A percentile compares a stretch with the other conserved stretches of the same genome.
phyloP scores from a whole-genome alignment of 2,888 invertebrate species.

The Opisthograptis luteolata region DNA sequence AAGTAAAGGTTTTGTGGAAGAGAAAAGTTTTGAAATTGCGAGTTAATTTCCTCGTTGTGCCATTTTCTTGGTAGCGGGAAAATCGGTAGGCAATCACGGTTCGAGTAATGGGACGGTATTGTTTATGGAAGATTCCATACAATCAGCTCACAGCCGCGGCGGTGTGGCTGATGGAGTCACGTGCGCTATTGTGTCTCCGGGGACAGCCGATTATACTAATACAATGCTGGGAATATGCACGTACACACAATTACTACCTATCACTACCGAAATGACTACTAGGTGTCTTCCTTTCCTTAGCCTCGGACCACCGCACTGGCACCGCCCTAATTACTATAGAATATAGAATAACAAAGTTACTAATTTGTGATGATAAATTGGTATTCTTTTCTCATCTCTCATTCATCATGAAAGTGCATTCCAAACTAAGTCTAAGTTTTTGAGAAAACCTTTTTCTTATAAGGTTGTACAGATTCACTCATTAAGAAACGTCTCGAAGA shows the following conservation, averaged over 20 bases:
- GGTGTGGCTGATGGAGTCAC: slow-evolving; percentile 60
- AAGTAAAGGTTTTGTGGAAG: slow-evolving; percentile 57
- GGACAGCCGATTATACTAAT: slow-evolving; percentile 56
- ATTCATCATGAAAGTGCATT: too few species aligned
- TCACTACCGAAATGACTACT: slow-evolving; percentile 54
- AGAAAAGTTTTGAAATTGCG: slow-evolving; percentile 43
- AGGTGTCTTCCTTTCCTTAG: slow-evolving; percentile 32
- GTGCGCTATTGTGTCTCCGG: slow-evolving; percentile 64
- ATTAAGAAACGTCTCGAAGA: too few species aligned
- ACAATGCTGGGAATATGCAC: slow-evolving; percentile 44
- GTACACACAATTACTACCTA: slow-evolving; percentile 47
- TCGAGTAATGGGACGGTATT: slow-evolving; percentile 52
- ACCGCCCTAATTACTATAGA: slow-evolving; percentile 5
- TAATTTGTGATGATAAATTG: slow-evolving; percentile 13
- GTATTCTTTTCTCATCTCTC: not conserved
- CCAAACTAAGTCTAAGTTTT: too few species aligned
- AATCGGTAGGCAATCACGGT: slow-evolving; percentile 49
- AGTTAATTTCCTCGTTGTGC: slow-evolving; percentile 43
- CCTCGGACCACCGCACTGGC: slow-evolving; percentile 20
- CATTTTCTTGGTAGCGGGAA: slow-evolving; percentile 50
- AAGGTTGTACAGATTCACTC: too few species aligned
- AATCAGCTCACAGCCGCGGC: slow-evolving; percentile 49
- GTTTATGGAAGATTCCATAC: slow-evolving; percentile 55
- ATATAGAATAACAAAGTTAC: slow-evolving; percentile 11
- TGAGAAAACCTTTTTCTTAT: too few species aligned